These are phyloP conservation scores for Cheilosia pagana DNA, from an alignment of 2,888 invertebrate species.

Conservation along the genomic window DNA sequence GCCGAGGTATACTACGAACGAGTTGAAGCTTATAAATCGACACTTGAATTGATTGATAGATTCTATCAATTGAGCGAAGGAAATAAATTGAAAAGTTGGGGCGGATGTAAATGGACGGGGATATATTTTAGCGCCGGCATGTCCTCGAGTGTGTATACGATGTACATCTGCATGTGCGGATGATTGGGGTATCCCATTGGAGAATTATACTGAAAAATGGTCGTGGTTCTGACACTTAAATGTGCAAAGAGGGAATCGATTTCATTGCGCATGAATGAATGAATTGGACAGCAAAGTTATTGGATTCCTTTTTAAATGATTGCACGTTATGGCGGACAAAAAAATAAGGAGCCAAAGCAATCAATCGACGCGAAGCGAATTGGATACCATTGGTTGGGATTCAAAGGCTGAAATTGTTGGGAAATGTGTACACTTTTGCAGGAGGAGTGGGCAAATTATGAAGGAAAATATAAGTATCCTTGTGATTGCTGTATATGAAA, in stretches of 20 bases:
- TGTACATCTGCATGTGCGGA: constrained; percentile 53
- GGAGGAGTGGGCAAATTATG: not conserved
- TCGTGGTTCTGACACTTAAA: constrained; percentile 72
- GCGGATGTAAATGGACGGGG: constrained; percentile 68
- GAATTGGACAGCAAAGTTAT: constrained; percentile 53
- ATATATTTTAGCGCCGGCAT: constrained; percentile 54
- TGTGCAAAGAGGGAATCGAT: constrained; percentile 65
- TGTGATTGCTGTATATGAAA: too few species aligned
- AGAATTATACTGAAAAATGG: constrained; percentile 57
- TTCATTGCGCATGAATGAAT: constrained; percentile 52
- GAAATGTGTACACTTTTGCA: not conserved
- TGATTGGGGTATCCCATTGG: constrained; percentile 45
- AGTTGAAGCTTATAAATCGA: constrained; percentile 72
- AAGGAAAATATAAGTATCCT: not conserved
- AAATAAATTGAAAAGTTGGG: constrained; percentile 72
- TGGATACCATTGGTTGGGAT: not conserved
- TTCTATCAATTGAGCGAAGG: constrained; percentile 73
- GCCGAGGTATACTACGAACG: constrained; percentile 12
- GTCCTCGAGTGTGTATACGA: constrained; percentile 8
- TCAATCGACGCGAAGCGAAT: constrained; percentile 25
- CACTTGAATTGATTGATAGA: constrained; percentile 74
- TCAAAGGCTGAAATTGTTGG: constrained; percentile 5
- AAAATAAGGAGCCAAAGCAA: constrained; percentile 36
- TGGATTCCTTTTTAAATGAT: constrained; percentile 58
- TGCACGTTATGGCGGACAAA: constrained; percentile 56